phyloP scores from a whole-genome alignment of 2,797 vertebrate species.

The Botia kubotai region DNA sequence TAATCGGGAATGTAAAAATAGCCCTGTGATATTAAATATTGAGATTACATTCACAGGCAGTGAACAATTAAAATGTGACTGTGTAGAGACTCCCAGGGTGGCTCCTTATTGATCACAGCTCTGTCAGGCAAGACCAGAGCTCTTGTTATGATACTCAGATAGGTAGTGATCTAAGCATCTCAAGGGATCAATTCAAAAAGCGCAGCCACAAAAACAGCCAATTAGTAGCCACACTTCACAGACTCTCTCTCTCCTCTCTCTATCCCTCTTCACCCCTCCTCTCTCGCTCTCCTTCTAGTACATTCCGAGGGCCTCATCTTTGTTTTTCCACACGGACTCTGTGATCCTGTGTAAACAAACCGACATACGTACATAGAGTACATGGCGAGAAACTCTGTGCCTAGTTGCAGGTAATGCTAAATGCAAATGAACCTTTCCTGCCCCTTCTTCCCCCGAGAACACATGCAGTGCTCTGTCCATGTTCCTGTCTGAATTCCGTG shows the following conservation, averaged over 20 bases:
- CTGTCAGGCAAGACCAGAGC: conserved; percentile 47
- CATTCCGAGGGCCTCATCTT: conserved; percentile 73
- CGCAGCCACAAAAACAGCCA: conserved; percentile 77
- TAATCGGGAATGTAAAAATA: conserved; percentile 45
- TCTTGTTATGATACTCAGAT: conserved; percentile 75
- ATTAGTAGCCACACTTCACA: conserved; percentile 75
- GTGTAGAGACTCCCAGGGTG: conserved; percentile 38
- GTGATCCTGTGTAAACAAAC: conserved; percentile 67
- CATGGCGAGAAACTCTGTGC: conserved; percentile 67
- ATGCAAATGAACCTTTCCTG: conserved; percentile 83
- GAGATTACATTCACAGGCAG: conserved; percentile 52
- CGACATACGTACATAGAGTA: conserved; percentile 52
- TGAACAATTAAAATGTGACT: conserved; percentile 43
- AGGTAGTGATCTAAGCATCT: conserved; percentile 78
- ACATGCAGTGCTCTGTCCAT: conserved; percentile 64
- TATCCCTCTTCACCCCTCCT: not conserved
- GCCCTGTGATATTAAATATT: conserved; percentile 41
- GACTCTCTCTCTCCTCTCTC: conserved; percentile 52
- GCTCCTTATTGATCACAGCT: conserved; percentile 68
- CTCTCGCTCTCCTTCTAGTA: conserved; percentile 53
- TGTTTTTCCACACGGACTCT: conserved; percentile 68
- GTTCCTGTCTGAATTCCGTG: conserved; percentile 51
- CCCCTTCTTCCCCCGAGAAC: conserved; percentile 69
- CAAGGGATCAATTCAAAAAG: conserved; percentile 79
- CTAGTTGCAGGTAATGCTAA: conserved; percentile 58